phyloP scores from a whole-genome alignment of 2,797 vertebrate genomes.

The Choloepus didactylus region DNA sequence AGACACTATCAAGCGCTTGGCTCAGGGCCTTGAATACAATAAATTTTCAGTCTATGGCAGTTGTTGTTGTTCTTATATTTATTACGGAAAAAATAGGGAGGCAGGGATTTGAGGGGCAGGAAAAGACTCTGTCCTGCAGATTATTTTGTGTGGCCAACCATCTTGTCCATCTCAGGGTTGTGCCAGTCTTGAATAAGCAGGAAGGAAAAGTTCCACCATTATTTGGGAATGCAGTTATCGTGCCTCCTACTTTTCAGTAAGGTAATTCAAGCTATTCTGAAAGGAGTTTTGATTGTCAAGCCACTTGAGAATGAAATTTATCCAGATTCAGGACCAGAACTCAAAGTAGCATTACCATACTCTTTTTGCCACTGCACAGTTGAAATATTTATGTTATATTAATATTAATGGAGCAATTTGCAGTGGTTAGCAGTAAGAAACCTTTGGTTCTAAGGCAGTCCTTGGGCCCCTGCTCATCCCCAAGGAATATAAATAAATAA shows the following conservation, averaged over 20 bases:
- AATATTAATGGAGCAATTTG: background rate
- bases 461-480: accelerated
- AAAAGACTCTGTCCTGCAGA: background rate
- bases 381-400: background rate
- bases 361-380: background rate
- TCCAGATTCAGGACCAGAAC: background rate
- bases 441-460: background rate
- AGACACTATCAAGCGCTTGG: background rate
- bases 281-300: background rate
- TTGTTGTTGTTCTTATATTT: background rate
- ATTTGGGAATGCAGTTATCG: background rate
- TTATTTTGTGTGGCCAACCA: background rate
- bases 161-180: background rate
- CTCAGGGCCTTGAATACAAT: background rate
- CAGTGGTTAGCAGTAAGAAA: background rate
- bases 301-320: background rate
- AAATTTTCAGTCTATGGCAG: background rate
- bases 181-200: background rate
- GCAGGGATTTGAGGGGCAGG: background rate
- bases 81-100: background rate
- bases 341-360: background rate
- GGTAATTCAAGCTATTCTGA: background rate
- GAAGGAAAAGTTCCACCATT: accelerated
- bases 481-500: background rate
- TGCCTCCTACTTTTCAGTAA: background rate